Conservation (phyloP, 2,113 vertebrate genomes). For the Glareola pratincola region DNA sequence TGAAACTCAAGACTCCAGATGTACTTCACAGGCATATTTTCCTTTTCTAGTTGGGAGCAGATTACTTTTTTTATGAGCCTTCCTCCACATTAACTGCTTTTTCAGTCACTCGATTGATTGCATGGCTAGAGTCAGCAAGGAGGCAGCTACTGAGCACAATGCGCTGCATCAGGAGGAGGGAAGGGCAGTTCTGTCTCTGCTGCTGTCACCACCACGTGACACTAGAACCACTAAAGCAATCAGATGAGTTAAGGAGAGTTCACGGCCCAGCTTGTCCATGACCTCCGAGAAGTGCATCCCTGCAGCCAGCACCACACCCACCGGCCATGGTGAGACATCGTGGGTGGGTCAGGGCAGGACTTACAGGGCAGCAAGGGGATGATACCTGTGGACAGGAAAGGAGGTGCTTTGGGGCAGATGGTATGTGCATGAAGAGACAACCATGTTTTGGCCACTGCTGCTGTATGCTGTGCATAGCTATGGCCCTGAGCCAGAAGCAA, state of each 20-base stretch:
- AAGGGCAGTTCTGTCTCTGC: not conserved
- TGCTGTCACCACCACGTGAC: not conserved
- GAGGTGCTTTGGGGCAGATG: not conserved
- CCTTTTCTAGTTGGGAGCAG: not conserved
- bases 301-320: not conserved
- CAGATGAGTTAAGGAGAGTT: not conserved
- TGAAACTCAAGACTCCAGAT: not conserved
- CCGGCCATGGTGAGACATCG: accelerated
- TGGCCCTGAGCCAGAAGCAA: not conserved
- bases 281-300: not conserved
- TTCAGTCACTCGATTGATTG: not conserved
- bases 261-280: accelerated
- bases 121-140: not conserved
- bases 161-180: not conserved
- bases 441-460: not conserved
- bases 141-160: not conserved
- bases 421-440: not conserved
- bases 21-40: not conserved
- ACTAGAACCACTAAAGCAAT: not conserved
- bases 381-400: not conserved
- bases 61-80: not conserved
- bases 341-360: not conserved
- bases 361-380: not conserved
- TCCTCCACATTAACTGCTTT: not conserved
- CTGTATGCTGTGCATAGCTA: not conserved